These are phyloP conservation scores for Chionodraco myersi DNA, from an alignment of 2,113 vertebrate genomes.

Conservation along the genomic window DNA sequence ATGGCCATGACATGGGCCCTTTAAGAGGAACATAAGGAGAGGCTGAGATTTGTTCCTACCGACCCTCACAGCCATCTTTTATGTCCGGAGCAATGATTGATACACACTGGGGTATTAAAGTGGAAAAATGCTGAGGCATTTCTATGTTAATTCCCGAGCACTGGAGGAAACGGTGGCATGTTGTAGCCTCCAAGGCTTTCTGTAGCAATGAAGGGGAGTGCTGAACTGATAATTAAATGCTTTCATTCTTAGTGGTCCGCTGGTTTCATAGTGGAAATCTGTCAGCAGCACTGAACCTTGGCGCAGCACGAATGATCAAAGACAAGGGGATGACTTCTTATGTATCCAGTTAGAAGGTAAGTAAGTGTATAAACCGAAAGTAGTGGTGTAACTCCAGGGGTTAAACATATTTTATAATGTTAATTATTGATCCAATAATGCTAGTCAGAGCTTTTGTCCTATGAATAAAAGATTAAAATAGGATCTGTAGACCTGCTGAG, in stretches of 20 bases:
- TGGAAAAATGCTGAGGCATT: slow-evolving; percentile 57
- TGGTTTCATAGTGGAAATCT: slow-evolving; percentile 27
- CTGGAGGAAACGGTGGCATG: background rate
- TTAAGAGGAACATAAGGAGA: slow-evolving; percentile 31
- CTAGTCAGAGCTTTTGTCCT: background rate
- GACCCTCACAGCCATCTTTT: slow-evolving; percentile 2
- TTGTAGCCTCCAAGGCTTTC: background rate
- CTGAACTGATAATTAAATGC: slow-evolving; percentile 20
- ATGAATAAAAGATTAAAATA: background rate
- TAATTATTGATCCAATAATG: background rate
- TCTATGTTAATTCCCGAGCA: slow-evolving; percentile 16
- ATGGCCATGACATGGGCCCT: too few species aligned
- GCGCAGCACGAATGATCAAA: background rate
- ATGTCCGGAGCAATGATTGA: slow-evolving; percentile 42
- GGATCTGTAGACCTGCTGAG: background rate
- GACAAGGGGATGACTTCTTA: background rate
- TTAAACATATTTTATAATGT: background rate
- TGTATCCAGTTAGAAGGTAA: background rate
- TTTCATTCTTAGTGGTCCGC: slow-evolving; percentile 14
- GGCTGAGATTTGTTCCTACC: slow-evolving; percentile 39
- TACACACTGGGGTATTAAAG: slow-evolving; percentile 1
- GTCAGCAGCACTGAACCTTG: background rate
- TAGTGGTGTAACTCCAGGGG: background rate
- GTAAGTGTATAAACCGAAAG: background rate
- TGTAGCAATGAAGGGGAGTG: slow-evolving; percentile 11